These are phyloP conservation scores for Orestias chungarensis DNA, from an alignment of 2,797 vertebrate genomes.

Conservation along the genomic window DNA sequence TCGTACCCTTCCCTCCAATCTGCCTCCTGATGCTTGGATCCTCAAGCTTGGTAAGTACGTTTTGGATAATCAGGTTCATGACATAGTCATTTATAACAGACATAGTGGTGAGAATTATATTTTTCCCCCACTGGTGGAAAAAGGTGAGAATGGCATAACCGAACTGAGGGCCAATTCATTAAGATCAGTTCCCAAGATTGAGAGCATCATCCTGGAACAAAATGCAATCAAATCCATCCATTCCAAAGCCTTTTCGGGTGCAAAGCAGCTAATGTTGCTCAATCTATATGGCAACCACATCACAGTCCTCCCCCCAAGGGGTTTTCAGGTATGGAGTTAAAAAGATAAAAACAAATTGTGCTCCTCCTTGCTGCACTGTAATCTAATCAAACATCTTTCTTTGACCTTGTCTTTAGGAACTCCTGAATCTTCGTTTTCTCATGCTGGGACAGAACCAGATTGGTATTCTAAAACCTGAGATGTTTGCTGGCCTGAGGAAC, in stretches of 20 bases:
- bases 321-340: slow-evolving; percentile 64
- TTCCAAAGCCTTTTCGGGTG: slow-evolving; percentile 73
- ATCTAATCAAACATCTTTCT: neutral
- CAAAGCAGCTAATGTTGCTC: slow-evolving; percentile 76
- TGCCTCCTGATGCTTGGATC: slow-evolving; percentile 78
- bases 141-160: slow-evolving; percentile 79
- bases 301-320: slow-evolving; percentile 64
- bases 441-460: slow-evolving; percentile 83
- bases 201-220: slow-evolving; percentile 79
- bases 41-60: slow-evolving; percentile 75
- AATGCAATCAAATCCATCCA: slow-evolving; percentile 79
- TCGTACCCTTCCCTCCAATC: slow-evolving; percentile 64
- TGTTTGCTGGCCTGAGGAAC: slow-evolving; percentile 80
- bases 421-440: slow-evolving; percentile 81
- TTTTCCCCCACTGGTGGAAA: slow-evolving; percentile 3
- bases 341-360: neutral
- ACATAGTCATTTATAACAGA: neutral
- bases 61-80: neutral
- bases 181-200: slow-evolving; percentile 66
- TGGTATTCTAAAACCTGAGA: slow-evolving; percentile 67
- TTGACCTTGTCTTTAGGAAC: slow-evolving; percentile 60
- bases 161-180: slow-evolving; percentile 71
- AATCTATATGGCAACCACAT: slow-evolving; percentile 81
- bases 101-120: neutral
- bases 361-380: neutral